These are phyloP conservation scores for Eristalis tenax DNA, from an alignment of 2,888 invertebrate species.

Conservation along the genomic window DNA sequence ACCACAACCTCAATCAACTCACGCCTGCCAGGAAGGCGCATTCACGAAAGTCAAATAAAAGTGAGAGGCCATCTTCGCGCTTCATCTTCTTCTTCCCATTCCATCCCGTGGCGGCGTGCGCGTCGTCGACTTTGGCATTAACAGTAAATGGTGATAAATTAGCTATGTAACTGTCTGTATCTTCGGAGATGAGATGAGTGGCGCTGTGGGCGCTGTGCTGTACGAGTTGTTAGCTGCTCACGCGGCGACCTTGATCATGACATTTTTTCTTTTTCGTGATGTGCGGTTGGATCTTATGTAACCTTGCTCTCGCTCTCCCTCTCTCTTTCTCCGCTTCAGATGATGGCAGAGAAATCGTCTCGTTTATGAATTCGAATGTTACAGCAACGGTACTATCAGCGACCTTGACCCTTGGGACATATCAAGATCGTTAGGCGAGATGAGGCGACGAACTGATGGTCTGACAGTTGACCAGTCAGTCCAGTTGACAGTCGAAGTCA, in stretches of 20 bases:
- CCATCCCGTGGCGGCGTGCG: background rate
- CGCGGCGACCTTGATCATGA: slow-evolving; percentile 67
- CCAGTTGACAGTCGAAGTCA: slow-evolving; percentile 53
- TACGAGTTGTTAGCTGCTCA: slow-evolving; percentile 46
- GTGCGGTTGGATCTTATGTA: slow-evolving; percentile 13
- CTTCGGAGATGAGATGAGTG: slow-evolving; percentile 32
- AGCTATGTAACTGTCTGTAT: slow-evolving; percentile 29
- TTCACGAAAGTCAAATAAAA: slow-evolving; percentile 12
- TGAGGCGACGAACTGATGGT: background rate
- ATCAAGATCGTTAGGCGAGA: background rate
- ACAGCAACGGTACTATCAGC: slow-evolving; percentile 4
- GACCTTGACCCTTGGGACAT: slow-evolving; percentile 60
- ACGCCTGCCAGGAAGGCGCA: background rate
- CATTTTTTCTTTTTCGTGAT: slow-evolving; percentile 25
- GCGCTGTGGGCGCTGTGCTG: slow-evolving; percentile 16
- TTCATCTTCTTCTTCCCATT: background rate
- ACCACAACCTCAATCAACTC: slow-evolving; percentile 18
- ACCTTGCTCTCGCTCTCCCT: background rate
- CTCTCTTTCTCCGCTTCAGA: background rate
- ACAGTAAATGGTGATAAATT: slow-evolving; percentile 61
- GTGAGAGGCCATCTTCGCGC: slow-evolving; percentile 47
- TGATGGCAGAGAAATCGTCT: background rate
- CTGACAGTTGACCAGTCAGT: slow-evolving; percentile 10
- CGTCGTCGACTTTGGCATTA: slow-evolving; percentile 11
- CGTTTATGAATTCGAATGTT: slow-evolving; percentile 17